These are phyloP conservation scores for Slavum lentiscoides DNA, from an alignment of 2,888 invertebrate genomes.

Conservation along the genomic window DNA sequence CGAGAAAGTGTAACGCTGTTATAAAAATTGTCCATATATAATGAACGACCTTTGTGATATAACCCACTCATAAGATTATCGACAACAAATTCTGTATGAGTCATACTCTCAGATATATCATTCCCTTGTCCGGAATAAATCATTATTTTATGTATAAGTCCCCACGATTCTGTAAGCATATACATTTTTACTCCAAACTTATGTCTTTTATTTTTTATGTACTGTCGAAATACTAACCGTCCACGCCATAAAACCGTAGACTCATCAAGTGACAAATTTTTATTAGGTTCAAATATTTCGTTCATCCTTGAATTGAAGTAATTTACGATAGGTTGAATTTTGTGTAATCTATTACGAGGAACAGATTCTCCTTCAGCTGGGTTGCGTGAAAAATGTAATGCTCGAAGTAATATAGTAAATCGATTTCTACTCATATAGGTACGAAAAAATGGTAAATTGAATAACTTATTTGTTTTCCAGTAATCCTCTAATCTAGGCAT, in stretches of 20 bases:
- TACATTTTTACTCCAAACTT: slow-evolving; percentile 44
- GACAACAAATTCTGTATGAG: slow-evolving; percentile 15
- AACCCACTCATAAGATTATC: slow-evolving; percentile 9
- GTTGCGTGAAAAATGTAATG: slow-evolving; percentile 39
- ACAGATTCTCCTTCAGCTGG: slow-evolving; percentile 24
- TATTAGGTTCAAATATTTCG: slow-evolving; percentile 30
- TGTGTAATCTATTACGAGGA: slow-evolving; percentile 29
- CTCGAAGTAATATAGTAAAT: slow-evolving; percentile 25
- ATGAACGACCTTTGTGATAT: slow-evolving; percentile 5
- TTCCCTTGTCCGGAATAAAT: slow-evolving; percentile 18
- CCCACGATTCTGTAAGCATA: slow-evolving; percentile 15
- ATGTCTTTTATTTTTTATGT: slow-evolving; percentile 38
- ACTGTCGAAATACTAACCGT: slow-evolving; percentile 42
- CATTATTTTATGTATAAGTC: slow-evolving; percentile 15
- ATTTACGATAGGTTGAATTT: slow-evolving; percentile 26
- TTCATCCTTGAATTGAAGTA: slow-evolving; percentile 35
- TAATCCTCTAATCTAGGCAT: slow-evolving; percentile 29
- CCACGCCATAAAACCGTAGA: slow-evolving; percentile 39
- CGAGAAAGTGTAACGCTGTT: too few species aligned
- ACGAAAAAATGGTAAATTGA: slow-evolving; percentile 30
- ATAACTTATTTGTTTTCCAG: slow-evolving; percentile 34
- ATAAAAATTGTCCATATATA: slow-evolving; percentile 1
- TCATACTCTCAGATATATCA: not conserved
- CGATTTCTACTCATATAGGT: slow-evolving; percentile 38
- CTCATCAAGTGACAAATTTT: slow-evolving; percentile 24